Evolutionary conservation across 2,113 vertebrate genomes (phyloP).

Genomic region (Columbina picui): DNA sequence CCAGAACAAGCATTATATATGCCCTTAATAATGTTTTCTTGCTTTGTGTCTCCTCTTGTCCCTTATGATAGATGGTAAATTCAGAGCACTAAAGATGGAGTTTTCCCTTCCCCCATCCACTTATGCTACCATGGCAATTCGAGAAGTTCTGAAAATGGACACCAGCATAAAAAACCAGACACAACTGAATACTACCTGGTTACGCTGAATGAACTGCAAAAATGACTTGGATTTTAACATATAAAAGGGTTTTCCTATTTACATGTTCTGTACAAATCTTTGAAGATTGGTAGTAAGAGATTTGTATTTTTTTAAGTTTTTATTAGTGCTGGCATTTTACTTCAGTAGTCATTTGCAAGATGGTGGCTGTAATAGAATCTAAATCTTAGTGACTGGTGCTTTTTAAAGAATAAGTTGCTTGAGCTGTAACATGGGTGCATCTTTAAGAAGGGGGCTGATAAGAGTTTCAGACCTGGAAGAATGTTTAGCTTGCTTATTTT

Average conservation of each 20-base stretch:
- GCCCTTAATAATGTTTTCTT: background rate
- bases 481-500: background rate
- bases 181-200: constrained; percentile 92
- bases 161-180: constrained; percentile 99
- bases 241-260: background rate
- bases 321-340: constrained; percentile 65
- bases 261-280: constrained; percentile 33
- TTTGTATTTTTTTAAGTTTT: constrained; percentile 77
- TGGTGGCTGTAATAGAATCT: constrained; percentile 4
- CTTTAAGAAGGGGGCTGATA: background rate
- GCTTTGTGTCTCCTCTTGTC: background rate
- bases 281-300: constrained; percentile 52
- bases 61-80: constrained; percentile 85
- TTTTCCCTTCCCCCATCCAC: constrained; percentile 96
- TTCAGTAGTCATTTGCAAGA: constrained; percentile 53
- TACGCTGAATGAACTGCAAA: constrained; percentile 80
- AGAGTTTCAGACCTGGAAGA: background rate
- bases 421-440: background rate
- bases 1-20: background rate
- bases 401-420: constrained; percentile 44
- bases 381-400: background rate
- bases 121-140: constrained; percentile 96
- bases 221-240: background rate
- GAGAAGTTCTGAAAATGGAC: constrained; percentile 97
- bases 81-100: constrained; percentile 91